Percentiles rank a stretch among this genome's conserved stretches.
Conservation (phyloP, 1,140 invertebrate genomes). For the Drosophila quadrilineata region DNA sequence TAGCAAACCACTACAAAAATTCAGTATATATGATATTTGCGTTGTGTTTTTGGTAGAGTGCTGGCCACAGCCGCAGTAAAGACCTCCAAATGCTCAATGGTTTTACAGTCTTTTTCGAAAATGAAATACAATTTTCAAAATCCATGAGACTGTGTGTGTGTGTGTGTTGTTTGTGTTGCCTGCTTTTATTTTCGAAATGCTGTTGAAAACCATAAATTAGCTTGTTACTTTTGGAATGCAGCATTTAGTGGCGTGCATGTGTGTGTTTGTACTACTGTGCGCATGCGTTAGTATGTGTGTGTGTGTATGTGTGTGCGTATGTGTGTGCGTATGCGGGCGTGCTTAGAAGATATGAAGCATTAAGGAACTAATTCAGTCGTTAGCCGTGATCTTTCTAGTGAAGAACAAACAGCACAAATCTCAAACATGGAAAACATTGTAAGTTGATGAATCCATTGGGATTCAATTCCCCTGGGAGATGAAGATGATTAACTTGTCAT, state of each 20-base stretch:
- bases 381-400: constrained; percentile 66
- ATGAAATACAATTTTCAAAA: constrained; percentile 45
- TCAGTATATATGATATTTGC: constrained; percentile 23
- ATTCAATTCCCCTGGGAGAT: not conserved
- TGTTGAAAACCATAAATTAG: constrained; percentile 78
- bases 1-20: constrained; percentile 78
- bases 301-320: constrained; percentile 24
- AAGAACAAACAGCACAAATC: constrained; percentile 50
- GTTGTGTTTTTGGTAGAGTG: constrained; percentile 34
- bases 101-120: constrained; percentile 78
- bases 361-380: constrained; percentile 66
- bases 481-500: not conserved
- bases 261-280: constrained; percentile 5
- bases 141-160: not conserved
- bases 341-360: constrained; percentile 35
- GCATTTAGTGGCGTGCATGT: constrained; percentile 16
- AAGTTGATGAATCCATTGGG: constrained; percentile 5
- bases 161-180: constrained; percentile 50
- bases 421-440: constrained; percentile 62
- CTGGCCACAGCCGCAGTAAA: constrained; percentile 62
- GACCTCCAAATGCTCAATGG: constrained; percentile 44
- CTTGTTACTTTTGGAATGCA: constrained; percentile 79
- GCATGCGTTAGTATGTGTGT: not conserved
- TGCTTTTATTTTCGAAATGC: constrained; percentile 71
- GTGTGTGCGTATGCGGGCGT: constrained; percentile 9